These are phyloP conservation scores for Harmothoe impar DNA, from an alignment of 2,888 invertebrate species.

Conservation along the genomic window DNA sequence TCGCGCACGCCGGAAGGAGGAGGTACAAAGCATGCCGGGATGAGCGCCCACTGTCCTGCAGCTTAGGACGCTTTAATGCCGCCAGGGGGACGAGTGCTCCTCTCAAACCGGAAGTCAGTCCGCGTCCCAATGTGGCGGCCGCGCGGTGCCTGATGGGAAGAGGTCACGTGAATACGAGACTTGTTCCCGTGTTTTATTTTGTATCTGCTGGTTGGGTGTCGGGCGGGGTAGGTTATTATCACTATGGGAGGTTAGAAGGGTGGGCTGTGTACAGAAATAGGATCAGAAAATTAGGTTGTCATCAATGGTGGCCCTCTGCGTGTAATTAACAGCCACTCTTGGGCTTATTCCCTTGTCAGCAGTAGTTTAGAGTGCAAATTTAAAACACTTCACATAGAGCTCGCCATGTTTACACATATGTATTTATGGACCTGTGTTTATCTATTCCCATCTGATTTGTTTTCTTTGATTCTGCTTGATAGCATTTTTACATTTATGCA, in stretches of 20 bases:
- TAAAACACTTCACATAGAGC: too few relatives aligned
- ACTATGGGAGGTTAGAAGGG: not conserved
- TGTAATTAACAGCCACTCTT: not conserved
- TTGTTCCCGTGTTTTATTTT: slow-evolving; percentile 24
- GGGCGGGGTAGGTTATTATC: not conserved
- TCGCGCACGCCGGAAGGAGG: slow-evolving; percentile 49
- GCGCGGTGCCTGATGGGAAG: slow-evolving; percentile 45
- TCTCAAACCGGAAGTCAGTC: slow-evolving; percentile 36
- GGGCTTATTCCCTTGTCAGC: too few relatives aligned
- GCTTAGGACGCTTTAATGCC: slow-evolving; percentile 13
- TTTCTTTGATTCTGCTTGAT: too few relatives aligned
- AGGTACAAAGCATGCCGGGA: slow-evolving; percentile 52
- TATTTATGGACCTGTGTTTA: too few relatives aligned
- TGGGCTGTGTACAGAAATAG: not conserved
- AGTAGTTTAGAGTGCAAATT: too few relatives aligned
- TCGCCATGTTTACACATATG: too few relatives aligned
- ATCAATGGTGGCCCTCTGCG: not conserved
- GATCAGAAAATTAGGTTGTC: not conserved
- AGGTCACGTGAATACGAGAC: slow-evolving; percentile 47
- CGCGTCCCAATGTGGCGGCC: slow-evolving; percentile 48
- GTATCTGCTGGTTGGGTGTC: not conserved
- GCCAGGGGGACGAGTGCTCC: not conserved
- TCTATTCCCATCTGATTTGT: too few relatives aligned
- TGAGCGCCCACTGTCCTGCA: slow-evolving; percentile 9
- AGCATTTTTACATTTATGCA: too few relatives aligned